These are phyloP conservation scores for Morbakka virulenta DNA, from an alignment of 30 jellyfish, hydroid and myxozoan species.

Conservation along the genomic window DNA sequence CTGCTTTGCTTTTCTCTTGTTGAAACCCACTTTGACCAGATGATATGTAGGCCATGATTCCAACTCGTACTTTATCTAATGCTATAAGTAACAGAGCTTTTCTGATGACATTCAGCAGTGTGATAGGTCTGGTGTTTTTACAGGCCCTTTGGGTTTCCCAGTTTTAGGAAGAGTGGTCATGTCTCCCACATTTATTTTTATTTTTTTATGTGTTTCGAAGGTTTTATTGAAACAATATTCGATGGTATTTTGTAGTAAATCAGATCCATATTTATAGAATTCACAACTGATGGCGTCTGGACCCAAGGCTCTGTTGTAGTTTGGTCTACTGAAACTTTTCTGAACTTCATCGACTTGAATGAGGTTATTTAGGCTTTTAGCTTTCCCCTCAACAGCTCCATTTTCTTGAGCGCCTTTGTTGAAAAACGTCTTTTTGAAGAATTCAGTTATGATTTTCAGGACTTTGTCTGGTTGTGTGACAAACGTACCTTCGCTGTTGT, in stretches of 20 bases:
- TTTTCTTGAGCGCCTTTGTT: no score
- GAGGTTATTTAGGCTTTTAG: no score
- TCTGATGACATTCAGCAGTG: neutral
- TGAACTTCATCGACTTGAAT: no score
- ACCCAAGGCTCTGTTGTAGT: conserved; percentile 33
- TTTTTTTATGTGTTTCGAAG: neutral
- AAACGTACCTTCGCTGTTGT: no score
- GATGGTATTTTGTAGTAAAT: neutral
- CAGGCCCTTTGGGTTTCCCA: conserved; percentile 20
- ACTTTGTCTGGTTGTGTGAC: no score
- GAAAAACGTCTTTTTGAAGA: no score
- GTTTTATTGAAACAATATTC: neutral
- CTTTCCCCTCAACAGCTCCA: no score
- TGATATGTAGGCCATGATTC: conserved; percentile 7
- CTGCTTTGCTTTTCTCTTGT: conserved; percentile 21
- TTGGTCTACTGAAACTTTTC: conserved; percentile 5
- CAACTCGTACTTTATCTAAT: no score
- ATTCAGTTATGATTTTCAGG: no score
- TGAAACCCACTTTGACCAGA: conserved; percentile 15
- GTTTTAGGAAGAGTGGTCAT: conserved; percentile 9
- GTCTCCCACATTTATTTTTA: conserved; percentile 6
- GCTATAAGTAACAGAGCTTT: no score
- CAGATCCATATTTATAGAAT: neutral
- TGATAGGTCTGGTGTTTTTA: conserved; percentile 26
- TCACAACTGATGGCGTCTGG: conserved; percentile 17